A percentile compares a stretch with the other conserved stretches of the same genome.
Conservation (phyloP, 2,797 vertebrate genomes). For the Tragopan temminckii region DNA sequence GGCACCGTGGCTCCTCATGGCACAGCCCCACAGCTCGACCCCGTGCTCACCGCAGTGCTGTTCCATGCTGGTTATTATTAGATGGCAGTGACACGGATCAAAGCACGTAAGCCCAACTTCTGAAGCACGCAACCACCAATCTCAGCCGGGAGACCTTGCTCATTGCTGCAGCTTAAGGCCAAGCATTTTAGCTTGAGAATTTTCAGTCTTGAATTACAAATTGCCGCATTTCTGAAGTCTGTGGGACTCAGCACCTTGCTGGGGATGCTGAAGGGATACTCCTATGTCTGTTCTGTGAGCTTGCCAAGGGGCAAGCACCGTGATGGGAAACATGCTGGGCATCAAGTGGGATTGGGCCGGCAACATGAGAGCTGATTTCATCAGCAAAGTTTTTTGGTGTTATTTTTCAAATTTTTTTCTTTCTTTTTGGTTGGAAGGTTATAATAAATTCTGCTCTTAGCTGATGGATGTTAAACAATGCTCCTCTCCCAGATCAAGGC, state of each 20-base stretch:
- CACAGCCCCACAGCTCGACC: background rate
- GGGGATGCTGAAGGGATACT: rapidly evolving
- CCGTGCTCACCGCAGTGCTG: rapidly evolving
- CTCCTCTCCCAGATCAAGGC: conserved; percentile 67
- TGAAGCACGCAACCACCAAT: background rate
- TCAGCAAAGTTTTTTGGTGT: rapidly evolving
- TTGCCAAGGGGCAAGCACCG: background rate
- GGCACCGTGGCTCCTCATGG: background rate
- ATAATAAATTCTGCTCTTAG: conserved; percentile 23
- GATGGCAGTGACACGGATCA: background rate
- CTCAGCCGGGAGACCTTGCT: background rate
- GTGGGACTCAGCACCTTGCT: rapidly evolving
- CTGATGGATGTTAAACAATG: conserved; percentile 45
- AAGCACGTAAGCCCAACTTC: background rate
- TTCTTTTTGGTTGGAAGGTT: background rate
- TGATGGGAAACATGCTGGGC: background rate
- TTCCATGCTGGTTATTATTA: background rate
- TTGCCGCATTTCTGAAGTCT: rapidly evolving
- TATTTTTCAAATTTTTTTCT: background rate
- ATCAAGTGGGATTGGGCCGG: background rate
- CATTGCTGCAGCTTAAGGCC: background rate
- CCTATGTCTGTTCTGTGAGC: too few relatives aligned
- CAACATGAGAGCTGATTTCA: background rate
- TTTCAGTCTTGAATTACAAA: background rate
- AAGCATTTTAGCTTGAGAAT: background rate